Conservation (phyloP, 2,113 vertebrate species). For the Semnornis frantzii region DNA sequence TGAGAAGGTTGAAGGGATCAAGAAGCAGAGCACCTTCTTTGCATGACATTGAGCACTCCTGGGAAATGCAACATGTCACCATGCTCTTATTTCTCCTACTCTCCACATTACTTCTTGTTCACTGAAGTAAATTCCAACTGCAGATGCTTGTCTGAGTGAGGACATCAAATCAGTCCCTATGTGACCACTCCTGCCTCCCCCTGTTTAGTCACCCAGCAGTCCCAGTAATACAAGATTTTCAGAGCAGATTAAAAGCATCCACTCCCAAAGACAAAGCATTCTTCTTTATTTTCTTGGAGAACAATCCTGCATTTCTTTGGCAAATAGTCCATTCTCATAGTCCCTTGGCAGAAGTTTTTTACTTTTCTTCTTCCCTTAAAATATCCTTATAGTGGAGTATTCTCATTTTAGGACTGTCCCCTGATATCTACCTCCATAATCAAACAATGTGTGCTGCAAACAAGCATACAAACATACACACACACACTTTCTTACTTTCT, state of each 20-base stretch:
- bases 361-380: not conserved
- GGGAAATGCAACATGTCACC: not conserved
- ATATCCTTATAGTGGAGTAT: not conserved
- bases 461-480: too few species aligned
- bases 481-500: not conserved
- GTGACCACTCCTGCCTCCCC: not conserved
- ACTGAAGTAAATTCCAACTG: not conserved
- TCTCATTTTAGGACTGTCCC: not conserved
- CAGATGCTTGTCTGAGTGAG: not conserved
- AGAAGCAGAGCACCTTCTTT: not conserved
- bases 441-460: not conserved
- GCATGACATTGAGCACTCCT: not conserved
- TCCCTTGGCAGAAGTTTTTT: not conserved
- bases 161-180: not conserved
- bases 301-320: not conserved
- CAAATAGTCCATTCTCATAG: not conserved
- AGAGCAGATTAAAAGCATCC: not conserved
- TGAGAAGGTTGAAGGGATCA: not conserved
- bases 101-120: not conserved
- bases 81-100: not conserved
- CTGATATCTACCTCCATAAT: not conserved
- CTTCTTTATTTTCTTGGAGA: not conserved
- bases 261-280: not conserved
- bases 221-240: not conserved
- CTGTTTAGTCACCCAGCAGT: not conserved